A percentile compares a stretch with the other conserved stretches of the same genome.
Conservation (phyloP, 2,888 invertebrate species). For the Galerucella calmariensis region DNA sequence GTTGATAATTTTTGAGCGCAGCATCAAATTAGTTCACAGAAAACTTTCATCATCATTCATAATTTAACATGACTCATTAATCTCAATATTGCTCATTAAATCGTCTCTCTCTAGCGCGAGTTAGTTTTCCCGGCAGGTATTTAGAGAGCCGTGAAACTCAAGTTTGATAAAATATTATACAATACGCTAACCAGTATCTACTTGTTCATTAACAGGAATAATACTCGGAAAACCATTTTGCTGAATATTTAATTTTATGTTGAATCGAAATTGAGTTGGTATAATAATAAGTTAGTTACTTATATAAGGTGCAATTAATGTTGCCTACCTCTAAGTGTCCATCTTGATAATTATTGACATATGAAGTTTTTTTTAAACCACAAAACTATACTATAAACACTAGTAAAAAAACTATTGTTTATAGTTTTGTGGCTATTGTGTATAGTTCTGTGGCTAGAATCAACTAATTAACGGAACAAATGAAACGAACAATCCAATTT, state of each 20-base stretch:
- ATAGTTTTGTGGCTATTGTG: too few relatives aligned
- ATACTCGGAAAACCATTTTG: neutral
- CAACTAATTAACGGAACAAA: too few relatives aligned
- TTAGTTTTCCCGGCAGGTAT: slow-evolving; percentile 17
- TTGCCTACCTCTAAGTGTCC: too few relatives aligned
- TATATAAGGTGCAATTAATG: too few relatives aligned
- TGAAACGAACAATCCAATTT: too few relatives aligned
- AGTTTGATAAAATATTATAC: slow-evolving; percentile 15
- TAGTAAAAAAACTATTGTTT: too few relatives aligned
- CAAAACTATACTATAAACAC: too few relatives aligned
- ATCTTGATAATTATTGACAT: too few relatives aligned
- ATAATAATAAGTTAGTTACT: too few relatives aligned
- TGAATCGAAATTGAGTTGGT: too few relatives aligned
- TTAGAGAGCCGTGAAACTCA: slow-evolving; percentile 10
- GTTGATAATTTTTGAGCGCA: neutral
- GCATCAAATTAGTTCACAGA: neutral
- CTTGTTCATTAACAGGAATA: slow-evolving; percentile 3
- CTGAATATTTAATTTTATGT: neutral
- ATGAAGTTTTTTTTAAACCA: too few relatives aligned
- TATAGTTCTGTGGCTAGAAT: too few relatives aligned
- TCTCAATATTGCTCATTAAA: slow-evolving; percentile 19
- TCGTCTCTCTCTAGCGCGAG: slow-evolving; percentile 4
- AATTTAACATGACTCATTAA: slow-evolving; percentile 10
- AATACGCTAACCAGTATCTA: neutral
- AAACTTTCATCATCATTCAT: slow-evolving; percentile 18